These are phyloP conservation scores for Phalacrocorax brasilianus DNA, from an alignment of 2,113 vertebrate genomes.

Conservation along the genomic window DNA sequence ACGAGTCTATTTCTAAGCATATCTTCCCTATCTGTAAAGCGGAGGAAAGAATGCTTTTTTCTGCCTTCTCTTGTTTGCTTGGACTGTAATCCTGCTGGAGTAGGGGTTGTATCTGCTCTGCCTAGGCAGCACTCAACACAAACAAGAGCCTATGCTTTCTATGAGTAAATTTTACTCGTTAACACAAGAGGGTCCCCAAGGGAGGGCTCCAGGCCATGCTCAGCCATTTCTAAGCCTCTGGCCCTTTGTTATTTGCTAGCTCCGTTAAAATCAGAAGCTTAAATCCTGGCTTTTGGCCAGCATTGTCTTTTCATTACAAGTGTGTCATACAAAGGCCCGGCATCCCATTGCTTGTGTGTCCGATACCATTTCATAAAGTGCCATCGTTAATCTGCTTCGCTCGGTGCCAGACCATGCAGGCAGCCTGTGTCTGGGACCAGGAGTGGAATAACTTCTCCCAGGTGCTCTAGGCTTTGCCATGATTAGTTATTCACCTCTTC, in stretches of 20 bases:
- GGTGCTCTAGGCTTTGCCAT: not conserved
- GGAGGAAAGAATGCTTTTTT: not conserved
- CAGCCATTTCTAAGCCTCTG: not conserved
- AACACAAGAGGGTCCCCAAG: not conserved
- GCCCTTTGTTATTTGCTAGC: not conserved
- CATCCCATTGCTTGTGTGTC: too few relatives aligned
- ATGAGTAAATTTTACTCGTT: accelerated
- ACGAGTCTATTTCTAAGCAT: not conserved
- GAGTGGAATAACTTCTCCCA: not conserved
- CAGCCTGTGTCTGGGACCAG: not conserved
- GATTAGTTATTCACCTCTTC: not conserved
- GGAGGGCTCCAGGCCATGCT: not conserved
- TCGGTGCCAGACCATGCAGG: not conserved
- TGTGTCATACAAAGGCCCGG: not conserved
- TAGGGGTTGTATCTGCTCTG: not conserved
- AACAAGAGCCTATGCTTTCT: not conserved
- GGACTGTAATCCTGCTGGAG: not conserved
- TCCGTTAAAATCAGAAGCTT: not conserved
- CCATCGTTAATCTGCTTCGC: not conserved
- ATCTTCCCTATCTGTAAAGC: not conserved
- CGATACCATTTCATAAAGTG: not conserved
- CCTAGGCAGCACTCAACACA: not conserved
- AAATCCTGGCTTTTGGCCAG: not conserved
- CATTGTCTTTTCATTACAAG: not conserved
- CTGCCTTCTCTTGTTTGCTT: not conserved